Conservation (phyloP, 2,113 vertebrate genomes). For the Myotis yumanensis region DNA sequence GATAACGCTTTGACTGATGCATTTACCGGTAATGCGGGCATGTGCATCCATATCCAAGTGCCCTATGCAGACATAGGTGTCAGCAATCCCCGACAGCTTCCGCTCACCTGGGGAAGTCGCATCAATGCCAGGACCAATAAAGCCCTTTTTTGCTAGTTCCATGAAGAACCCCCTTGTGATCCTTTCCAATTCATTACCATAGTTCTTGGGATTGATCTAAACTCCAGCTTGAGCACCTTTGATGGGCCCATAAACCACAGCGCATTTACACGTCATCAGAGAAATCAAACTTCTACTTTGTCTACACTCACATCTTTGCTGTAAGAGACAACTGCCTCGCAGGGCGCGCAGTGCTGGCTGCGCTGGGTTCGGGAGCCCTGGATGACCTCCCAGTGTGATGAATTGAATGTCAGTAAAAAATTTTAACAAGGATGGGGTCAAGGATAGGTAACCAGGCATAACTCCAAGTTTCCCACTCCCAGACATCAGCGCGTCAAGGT, state of each 20-base stretch:
- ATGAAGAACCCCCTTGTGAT: constrained; percentile 94
- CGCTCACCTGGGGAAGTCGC: constrained; percentile 92
- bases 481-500: no score
- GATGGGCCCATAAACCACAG: constrained; percentile 94
- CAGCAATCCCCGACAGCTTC: constrained; percentile 95
- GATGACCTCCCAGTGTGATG: constrained; percentile 85
- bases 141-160: constrained; percentile 93
- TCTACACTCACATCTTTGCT: constrained; percentile 91
- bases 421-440: no score
- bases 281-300: constrained; percentile 93
- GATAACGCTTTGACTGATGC: constrained; percentile 93
- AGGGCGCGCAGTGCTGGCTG: constrained; percentile 92
- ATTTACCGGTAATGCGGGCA: constrained; percentile 93
- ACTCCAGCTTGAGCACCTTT: constrained; percentile 94
- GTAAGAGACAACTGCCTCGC: constrained; percentile 93
- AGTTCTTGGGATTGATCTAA: constrained; percentile 94
- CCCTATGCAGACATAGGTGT: constrained; percentile 93
- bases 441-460: no score
- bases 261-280: constrained; percentile 93
- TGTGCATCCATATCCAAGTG: constrained; percentile 93
- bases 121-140: constrained; percentile 92
- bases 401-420: no score
- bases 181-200: constrained; percentile 94
- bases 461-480: no score
- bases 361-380: constrained; percentile 91